Percentiles rank a stretch among this genome's conserved stretches.
These are phyloP conservation scores for Buceros bicornis DNA, from an alignment of 2,797 vertebrate species.

Conservation along the genomic window DNA sequence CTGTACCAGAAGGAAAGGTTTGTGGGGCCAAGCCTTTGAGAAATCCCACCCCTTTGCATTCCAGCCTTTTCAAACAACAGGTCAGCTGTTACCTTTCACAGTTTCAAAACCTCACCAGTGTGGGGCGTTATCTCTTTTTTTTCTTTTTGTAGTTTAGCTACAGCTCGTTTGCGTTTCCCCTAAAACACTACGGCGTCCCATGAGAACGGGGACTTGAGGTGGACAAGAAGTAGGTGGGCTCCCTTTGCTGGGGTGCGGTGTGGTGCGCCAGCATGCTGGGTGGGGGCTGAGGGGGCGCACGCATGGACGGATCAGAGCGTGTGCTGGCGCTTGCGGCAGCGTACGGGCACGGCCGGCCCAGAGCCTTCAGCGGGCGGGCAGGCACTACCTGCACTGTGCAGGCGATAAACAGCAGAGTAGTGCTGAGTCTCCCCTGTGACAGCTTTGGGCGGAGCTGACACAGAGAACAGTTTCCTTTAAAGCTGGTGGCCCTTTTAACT, in stretches of 20 bases:
- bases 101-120: neutral
- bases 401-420: neutral
- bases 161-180: conserved; percentile 1
- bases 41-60: neutral
- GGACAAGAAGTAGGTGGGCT: neutral
- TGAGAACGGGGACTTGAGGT: neutral
- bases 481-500: neutral
- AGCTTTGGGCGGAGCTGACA: neutral
- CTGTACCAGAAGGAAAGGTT: neutral
- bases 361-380: rapidly evolving
- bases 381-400: neutral
- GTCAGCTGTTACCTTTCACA: conserved; percentile 3
- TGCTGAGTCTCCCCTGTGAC: neutral
- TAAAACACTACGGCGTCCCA: neutral
- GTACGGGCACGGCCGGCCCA: neutral
- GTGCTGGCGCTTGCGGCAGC: neutral
- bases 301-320: neutral
- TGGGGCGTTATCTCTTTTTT: neutral
- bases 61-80: neutral
- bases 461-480: neutral
- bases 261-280: neutral
- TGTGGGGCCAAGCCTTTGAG: conserved; percentile 13
- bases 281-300: neutral
- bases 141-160: neutral
- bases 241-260: neutral